Conservation (phyloP, 2,888 invertebrate species). For the Uloborus plumipes region DNA sequence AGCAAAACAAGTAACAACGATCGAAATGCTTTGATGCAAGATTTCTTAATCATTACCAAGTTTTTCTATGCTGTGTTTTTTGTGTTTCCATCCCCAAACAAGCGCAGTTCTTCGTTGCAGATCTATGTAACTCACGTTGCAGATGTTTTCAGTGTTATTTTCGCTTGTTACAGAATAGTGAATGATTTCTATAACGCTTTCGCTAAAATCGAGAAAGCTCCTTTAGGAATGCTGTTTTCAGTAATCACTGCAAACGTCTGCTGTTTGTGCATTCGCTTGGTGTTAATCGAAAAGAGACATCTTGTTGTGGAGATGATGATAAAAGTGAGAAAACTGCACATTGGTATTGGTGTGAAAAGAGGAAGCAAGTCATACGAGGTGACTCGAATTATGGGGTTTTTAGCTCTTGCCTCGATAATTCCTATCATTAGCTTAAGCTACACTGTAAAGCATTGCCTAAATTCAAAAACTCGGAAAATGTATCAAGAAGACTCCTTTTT, state of each 20-base stretch:
- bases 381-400: conserved; percentile 1
- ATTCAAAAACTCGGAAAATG: not conserved
- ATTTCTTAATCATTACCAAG: conserved; percentile 6
- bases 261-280: conserved; percentile 14
- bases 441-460: not conserved
- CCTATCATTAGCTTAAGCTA: not conserved
- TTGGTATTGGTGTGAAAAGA: not conserved
- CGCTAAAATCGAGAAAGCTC: conserved; percentile 2
- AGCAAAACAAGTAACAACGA: too few relatives aligned
- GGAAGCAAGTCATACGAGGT: not conserved
- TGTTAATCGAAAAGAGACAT: conserved; percentile 16
- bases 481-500: conserved; percentile 33
- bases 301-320: not conserved
- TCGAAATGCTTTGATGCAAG: not conserved
- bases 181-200: conserved; percentile 17
- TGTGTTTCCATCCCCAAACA: conserved; percentile 12
- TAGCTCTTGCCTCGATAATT: not conserved
- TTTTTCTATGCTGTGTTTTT: conserved; percentile 34
- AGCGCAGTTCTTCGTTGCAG: not conserved
- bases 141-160: conserved; percentile 14
- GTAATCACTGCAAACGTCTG: conserved; percentile 7
- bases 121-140: conserved; percentile 1
- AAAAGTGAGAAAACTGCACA: not conserved
- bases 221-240: conserved; percentile 22
- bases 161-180: conserved; percentile 5